Evolutionary conservation across 2,113 vertebrate genomes (phyloP), one percentile per base, ranked within the genome.

Genomic region (Myiopsitta monachus): DNA sequence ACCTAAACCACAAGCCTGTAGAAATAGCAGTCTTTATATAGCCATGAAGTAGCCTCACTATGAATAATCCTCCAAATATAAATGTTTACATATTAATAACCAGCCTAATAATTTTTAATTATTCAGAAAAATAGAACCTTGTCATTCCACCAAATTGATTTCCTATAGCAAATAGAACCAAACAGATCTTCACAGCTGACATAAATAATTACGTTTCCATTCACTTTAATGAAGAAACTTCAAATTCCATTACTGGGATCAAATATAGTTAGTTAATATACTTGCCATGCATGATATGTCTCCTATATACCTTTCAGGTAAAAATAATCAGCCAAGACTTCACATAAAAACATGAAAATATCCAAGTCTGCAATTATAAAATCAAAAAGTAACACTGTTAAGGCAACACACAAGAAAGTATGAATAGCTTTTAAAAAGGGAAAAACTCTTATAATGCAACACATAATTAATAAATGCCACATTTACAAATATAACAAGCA

Each of bases 211-310:
- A 90, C 1, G 7, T 49, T 87, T 64, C 66, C 73, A 93, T 86
- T 95, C 88, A 78, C 24, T 84, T 87, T 84, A 94, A 92, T 69
- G 8, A 66, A 93, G 33, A 83, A 88, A 84, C 5, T 23, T 76
- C 79, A 86, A 3, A 47, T 88, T 90, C 77, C 33, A 84, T 92
- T 94, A 78, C 68, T 52, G 24, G 43, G 47, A 94, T 87, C 90
- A 87, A 86, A 92, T 51, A 63, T 7, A 90, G 61, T 70, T 92
- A 90, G 61, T 81, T 93, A 93, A 92, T 88, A 28, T 7, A 59
- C 23, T 75, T 94, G 61, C 75, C 92, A 84, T 38, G 55, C 33
- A 76, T 49, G 15, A 41, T 68, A 49, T 43, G 61, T 38, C 61
- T 87, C 39, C 39, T 38, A 14, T 61, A 43, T 30, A 55, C 27